These are phyloP conservation scores for Palythoa grandis DNA, from an alignment of 92 coral and sea anemone species.

Conservation along the genomic window DNA sequence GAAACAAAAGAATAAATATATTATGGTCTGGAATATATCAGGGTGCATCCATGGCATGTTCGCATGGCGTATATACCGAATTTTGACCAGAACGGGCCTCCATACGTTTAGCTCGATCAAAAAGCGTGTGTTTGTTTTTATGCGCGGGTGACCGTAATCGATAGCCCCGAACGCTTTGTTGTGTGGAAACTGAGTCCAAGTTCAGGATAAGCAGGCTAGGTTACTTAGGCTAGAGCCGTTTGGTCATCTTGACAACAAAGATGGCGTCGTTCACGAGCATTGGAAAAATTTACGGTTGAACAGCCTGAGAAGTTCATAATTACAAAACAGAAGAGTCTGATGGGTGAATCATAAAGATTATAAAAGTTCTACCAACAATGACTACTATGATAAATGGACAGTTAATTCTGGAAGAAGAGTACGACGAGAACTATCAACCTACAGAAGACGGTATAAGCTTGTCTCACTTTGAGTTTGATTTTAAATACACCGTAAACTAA, in stretches of 20 bases:
- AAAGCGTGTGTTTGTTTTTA: too few relatives aligned
- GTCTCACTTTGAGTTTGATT: background rate
- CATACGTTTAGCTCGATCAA: too few relatives aligned
- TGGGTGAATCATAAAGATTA: background rate
- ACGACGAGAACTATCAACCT: constrained; percentile 93
- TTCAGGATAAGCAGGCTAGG: constrained; percentile 2
- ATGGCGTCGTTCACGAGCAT: constrained; percentile 23
- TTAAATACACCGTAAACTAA: background rate
- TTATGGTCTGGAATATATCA: too few relatives aligned
- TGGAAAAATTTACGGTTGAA: constrained; percentile 17
- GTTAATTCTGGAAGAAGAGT: constrained; percentile 91
- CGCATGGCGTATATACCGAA: too few relatives aligned
- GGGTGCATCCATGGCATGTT: too few relatives aligned
- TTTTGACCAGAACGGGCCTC: too few relatives aligned
- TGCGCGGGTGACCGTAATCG: too few relatives aligned
- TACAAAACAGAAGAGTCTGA: background rate
- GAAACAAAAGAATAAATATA: too few relatives aligned
- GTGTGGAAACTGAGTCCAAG: constrained; percentile 25
- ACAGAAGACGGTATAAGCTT: constrained; percentile 82
- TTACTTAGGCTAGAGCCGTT: constrained; percentile 28
- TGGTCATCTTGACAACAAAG: constrained; percentile 46
- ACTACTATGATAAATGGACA: constrained; percentile 93
- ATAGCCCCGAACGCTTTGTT: too few relatives aligned
- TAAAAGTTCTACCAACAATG: constrained; percentile 42
- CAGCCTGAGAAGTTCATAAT: background rate